Base-by-base conservation (phyloP, 2,113 vertebrate species). In the Montifringilla adamsi region DNA sequence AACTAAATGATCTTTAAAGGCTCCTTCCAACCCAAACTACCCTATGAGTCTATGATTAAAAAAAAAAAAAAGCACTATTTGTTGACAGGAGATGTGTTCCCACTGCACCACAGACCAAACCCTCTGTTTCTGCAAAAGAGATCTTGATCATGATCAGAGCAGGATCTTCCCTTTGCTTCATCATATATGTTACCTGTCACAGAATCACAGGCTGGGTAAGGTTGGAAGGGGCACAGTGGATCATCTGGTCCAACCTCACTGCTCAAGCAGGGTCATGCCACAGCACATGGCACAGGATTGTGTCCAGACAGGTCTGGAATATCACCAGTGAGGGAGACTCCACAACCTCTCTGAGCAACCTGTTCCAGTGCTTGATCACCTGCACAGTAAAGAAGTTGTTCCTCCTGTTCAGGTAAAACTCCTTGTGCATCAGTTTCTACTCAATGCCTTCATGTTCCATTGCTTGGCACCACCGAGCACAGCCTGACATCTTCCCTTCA, bases 391-490 rank as follows among this genome's bases (percentile, higher is more conserved):
- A 37, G 16, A 55, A 43, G 9, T 31, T 83, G 11, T 68, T 47
- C 16, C 9, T n/a, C 9, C 7, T 47, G 15, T 53, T 68, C 14
- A 24, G 11, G 11, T 47, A 0, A 5, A 53, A 39, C 6, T 60
- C 3, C 4, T 18, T 31, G 11, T 83, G 13, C 8, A 26, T 68
- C n/a, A 13, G 13, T 75, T n/a, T 53, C 53, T 41, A 7, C 39
- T 15, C 2, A 0, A 3, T 58, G 15, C 23, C 13, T 59, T 60
- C 28, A 31, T 47, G 13, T 83, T 5, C 44, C 11, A 60, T 53
- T 60, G 28, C n/a, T 53, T 60, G 69, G 28, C 24, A 60, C 9
- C 20, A 39, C 33, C 0, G 0, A 60, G 39, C 9, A 75, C 19
- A 67, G n/a, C n/a, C 30, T 19, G 46, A 53, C 39, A n/a, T 7